Conservation (phyloP, 2,797 vertebrate species). For the Melanogrammus aeglefinus region DNA sequence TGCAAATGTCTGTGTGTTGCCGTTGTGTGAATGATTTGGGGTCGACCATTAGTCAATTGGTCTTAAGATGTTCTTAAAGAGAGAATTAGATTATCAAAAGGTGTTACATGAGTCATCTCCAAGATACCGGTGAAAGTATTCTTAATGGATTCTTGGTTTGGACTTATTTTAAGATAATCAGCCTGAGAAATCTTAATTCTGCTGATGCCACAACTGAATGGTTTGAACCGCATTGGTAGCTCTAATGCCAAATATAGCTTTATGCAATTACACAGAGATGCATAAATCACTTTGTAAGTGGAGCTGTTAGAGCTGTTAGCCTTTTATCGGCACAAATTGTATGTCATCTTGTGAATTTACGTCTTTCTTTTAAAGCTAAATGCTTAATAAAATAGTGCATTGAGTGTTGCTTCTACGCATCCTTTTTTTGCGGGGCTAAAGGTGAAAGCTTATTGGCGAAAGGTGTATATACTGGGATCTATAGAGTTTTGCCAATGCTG, state of each 20-base stretch:
- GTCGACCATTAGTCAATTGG: constrained; percentile 1
- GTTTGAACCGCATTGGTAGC: constrained; percentile 47
- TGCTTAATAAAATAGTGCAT: constrained; percentile 25
- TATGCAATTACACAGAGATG: constrained; percentile 35
- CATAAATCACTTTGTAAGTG: constrained; percentile 24
- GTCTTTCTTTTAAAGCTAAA: neutral
- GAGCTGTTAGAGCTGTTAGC: constrained; percentile 29
- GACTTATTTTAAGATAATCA: constrained; percentile 13
- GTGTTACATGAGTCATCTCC: neutral
- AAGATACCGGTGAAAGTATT: neutral
- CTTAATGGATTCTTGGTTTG: constrained; percentile 11
- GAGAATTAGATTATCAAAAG: constrained; percentile 6
- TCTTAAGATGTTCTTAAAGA: neutral
- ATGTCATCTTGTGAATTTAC: constrained; percentile 27
- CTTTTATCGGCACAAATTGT: constrained; percentile 22
- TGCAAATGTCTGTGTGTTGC: neutral
- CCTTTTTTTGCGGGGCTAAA: neutral
- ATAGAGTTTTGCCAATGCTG: neutral
- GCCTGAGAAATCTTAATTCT: constrained; percentile 20
- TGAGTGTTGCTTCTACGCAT: neutral
- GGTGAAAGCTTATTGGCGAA: neutral
- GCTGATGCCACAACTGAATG: constrained; percentile 15
- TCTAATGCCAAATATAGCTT: constrained; percentile 30
- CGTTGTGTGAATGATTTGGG: neutral
- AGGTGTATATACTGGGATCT: neutral